Conservation (phyloP, 1,140 invertebrate species). For the Drosophila carrolli region DNA sequence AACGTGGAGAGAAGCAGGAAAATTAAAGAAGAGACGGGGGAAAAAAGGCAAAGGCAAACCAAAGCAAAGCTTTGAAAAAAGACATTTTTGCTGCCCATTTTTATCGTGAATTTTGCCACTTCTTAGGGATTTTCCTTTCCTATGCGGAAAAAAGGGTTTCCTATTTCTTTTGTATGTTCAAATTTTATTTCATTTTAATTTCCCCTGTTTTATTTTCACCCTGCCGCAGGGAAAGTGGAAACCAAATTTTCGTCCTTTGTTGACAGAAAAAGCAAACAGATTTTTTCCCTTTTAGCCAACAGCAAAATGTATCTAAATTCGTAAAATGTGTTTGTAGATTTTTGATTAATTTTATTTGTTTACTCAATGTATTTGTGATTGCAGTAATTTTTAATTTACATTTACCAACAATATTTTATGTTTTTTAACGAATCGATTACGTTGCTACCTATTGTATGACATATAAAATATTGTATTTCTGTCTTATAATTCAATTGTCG, state of each 20-base stretch:
- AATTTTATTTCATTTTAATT: conserved; percentile 10
- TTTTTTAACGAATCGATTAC: too few relatives aligned
- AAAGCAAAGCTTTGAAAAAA: conserved; percentile 63
- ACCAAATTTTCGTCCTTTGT: not conserved
- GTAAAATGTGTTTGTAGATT: not conserved
- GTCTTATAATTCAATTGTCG: too few relatives aligned
- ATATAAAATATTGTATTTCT: too few relatives aligned
- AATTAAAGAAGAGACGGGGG: conserved; percentile 16
- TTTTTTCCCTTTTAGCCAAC: conserved; percentile 1
- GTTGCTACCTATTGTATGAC: too few relatives aligned
- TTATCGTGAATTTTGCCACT: conserved; percentile 12
- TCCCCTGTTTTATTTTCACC: not conserved
- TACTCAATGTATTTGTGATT: conserved; percentile 5
- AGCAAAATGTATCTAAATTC: not conserved
- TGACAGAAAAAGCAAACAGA: not conserved
- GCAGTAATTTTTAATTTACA: not conserved
- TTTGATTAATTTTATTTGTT: conserved; percentile 11
- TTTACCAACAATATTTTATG: too few relatives aligned
- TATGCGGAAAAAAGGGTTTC: conserved; percentile 19
- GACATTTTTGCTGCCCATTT: conserved; percentile 23
- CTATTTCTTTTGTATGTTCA: not conserved
- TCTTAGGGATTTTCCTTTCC: conserved; percentile 2
- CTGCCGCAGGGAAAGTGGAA: not conserved
- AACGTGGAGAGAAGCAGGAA: conserved; percentile 14
- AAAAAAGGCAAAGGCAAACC: conserved; percentile 28